These are phyloP conservation scores for Cryptophagus acutangulus DNA, from an alignment of 2,888 invertebrate genomes.

Conservation along the genomic window DNA sequence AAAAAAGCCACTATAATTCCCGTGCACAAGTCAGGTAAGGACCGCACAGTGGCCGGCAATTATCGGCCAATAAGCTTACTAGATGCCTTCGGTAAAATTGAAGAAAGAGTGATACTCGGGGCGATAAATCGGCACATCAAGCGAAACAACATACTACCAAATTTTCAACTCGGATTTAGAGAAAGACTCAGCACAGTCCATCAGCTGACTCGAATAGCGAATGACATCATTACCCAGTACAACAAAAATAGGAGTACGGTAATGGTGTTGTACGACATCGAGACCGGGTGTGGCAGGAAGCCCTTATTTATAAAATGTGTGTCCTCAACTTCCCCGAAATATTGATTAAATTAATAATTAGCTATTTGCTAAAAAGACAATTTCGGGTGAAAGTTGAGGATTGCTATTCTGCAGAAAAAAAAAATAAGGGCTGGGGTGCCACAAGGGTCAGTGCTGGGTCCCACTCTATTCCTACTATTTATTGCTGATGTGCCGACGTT, in stretches of 20 bases:
- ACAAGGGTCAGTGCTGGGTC: not conserved
- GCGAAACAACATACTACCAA: conserved; percentile 13
- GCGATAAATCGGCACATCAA: conserved; percentile 10
- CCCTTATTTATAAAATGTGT: conserved; percentile 29
- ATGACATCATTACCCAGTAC: conserved; percentile 26
- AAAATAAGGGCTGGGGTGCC: not conserved
- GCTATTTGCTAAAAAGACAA: not conserved
- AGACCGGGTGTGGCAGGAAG: conserved; percentile 27
- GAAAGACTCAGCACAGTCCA: conserved; percentile 29
- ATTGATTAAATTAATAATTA: conserved; percentile 17
- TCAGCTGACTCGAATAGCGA: conserved; percentile 29
- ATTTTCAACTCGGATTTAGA: conserved; percentile 33
- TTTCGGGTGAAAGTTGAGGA: not conserved
- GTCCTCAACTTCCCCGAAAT: conserved; percentile 20
- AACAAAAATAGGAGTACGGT: conserved; percentile 27
- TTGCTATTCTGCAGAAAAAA: conserved; percentile 12
- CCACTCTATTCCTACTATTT: not conserved
- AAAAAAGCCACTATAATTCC: conserved; percentile 26
- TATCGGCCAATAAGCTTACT: conserved; percentile 25
- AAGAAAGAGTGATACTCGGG: conserved; percentile 17
- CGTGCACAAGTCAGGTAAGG: conserved; percentile 22
- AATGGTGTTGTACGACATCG: conserved; percentile 17
- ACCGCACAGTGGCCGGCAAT: conserved; percentile 7
- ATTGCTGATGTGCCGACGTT: not conserved
- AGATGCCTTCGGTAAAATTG: conserved; percentile 16